These are phyloP conservation scores for Cyanocitta stelleri DNA, from an alignment of 2,113 vertebrate species.

Conservation along the genomic window DNA sequence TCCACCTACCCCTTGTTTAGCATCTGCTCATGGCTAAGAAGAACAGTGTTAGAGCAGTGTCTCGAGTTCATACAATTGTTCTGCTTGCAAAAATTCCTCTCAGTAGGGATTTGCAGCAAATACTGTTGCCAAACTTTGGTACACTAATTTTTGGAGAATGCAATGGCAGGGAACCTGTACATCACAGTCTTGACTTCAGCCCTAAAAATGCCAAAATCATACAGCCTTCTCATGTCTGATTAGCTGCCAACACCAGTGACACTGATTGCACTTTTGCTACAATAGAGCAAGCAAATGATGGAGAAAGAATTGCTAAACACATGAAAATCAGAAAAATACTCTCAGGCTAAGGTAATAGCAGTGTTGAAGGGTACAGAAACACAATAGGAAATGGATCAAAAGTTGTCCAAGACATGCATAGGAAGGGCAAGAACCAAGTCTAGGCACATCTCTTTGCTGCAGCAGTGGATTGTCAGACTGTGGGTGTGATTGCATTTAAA, in stretches of 20 bases:
- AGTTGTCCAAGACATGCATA: not conserved
- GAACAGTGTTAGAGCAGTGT: not conserved
- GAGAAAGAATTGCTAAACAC: not conserved
- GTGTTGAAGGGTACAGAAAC: not conserved
- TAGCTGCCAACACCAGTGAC: not conserved
- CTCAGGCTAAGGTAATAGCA: not conserved
- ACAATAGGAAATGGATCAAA: not conserved
- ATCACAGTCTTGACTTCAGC: not conserved
- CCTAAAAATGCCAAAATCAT: not conserved
- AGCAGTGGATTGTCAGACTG: not conserved
- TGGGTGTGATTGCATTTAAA: not conserved
- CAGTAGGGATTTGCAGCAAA: not conserved
- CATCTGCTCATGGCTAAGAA: not conserved
- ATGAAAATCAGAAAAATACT: not conserved
- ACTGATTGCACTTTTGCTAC: not conserved
- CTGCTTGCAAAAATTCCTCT: not conserved
- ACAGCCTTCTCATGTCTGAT: not conserved
- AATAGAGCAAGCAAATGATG: not conserved
- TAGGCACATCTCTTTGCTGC: not conserved
- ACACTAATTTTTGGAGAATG: not conserved
- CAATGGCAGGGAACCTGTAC: not conserved
- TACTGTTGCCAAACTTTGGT: not conserved
- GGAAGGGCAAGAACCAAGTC: not conserved
- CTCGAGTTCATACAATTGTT: not conserved
- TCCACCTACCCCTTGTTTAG: not conserved